Percentiles rank a stretch among this genome's conserved stretches.
Conservation (phyloP, 2,888 invertebrate genomes). For the Scaptomyza cyrtandrae region DNA sequence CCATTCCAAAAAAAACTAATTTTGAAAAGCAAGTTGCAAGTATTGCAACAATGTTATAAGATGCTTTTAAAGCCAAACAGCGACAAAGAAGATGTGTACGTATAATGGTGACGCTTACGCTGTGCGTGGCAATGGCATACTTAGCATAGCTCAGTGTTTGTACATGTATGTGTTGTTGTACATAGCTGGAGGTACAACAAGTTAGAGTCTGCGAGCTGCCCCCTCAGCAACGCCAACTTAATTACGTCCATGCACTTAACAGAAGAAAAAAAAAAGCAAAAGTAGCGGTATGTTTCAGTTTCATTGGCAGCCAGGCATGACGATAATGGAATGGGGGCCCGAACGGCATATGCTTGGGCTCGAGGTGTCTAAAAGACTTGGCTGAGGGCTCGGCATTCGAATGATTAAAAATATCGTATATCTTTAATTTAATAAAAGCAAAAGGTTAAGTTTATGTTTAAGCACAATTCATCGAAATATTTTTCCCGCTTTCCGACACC, state of each 20-base stretch:
- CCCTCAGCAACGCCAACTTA: slow-evolving; percentile 42
- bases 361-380: slow-evolving; percentile 7
- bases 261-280: slow-evolving; percentile 67
- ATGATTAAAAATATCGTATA: slow-evolving; percentile 23
- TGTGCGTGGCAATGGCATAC: slow-evolving; percentile 70
- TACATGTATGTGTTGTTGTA: slow-evolving; percentile 1
- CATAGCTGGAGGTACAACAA: slow-evolving; percentile 6
- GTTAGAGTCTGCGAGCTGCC: slow-evolving; percentile 25
- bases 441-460: neutral
- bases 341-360: slow-evolving; percentile 13
- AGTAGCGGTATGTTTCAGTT: slow-evolving; percentile 75
- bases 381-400: slow-evolving; percentile 2
- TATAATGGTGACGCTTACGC: slow-evolving; percentile 56
- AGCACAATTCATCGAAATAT: slow-evolving; percentile 15
- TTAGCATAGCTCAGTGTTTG: slow-evolving; percentile 29
- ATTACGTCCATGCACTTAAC: slow-evolving; percentile 62
- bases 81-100: slow-evolving; percentile 34
- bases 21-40: slow-evolving; percentile 16
- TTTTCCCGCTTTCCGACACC: slow-evolving; percentile 29
- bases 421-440: slow-evolving; percentile 48
- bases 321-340: slow-evolving; percentile 4
- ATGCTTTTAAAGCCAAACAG: slow-evolving; percentile 26
- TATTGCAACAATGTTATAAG: slow-evolving; percentile 36
- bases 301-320: slow-evolving; percentile 63
- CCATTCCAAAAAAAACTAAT: slow-evolving; percentile 9